Base-by-base conservation (phyloP, 2,888 invertebrate species). In the Strigamia transsilvanica region DNA sequence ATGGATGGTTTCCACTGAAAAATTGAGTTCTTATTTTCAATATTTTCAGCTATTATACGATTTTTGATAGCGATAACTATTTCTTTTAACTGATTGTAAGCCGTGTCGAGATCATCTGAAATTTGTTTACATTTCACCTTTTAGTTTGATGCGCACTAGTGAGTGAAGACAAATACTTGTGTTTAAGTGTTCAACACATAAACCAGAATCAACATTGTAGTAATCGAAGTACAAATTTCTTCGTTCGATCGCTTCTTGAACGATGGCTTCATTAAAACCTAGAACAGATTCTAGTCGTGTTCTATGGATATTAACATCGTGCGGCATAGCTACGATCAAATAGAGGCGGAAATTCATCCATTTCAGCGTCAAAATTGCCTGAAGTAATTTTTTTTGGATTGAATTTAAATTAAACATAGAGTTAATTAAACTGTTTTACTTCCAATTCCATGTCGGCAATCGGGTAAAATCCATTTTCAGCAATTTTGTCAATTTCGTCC, bases 361-460 rank as follows among this genome's bases (percentile, higher is more conserved):
- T 23, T 32, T 9, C 0, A 80, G 5, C 6, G 42, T 51, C 32
- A 80, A 21, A 42, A 27, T 7, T 9, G 42, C 46, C 80, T 80
- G n/a, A 38, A 4, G 10, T 38, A 2, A 9, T 38, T 38, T 38
- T 38, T 6, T 34, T 34, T 34, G 34, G 34, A 38, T 38, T 38
- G 6, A 2, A 38, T 38, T 38, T 38, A 38, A 38, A 38, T 38
- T 4, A 38, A 38, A 38, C 0, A 38, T 6, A 38, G 1, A 38
- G 10, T 38, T 38, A 6, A 38, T 38, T 38, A 9, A 38, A 38
- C 38, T 15, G 23, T 42, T 13, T 80, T 27, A 80, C 80, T 27
- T 80, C 80, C 13, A 80, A 32, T 32, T 80, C 80, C 80, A 46
- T 80, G 32, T 51, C 27, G 5, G 46, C 46, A 23, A 80, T 51